Conservation (phyloP, 2,888 invertebrate genomes). For the Drosophila anceps region DNA sequence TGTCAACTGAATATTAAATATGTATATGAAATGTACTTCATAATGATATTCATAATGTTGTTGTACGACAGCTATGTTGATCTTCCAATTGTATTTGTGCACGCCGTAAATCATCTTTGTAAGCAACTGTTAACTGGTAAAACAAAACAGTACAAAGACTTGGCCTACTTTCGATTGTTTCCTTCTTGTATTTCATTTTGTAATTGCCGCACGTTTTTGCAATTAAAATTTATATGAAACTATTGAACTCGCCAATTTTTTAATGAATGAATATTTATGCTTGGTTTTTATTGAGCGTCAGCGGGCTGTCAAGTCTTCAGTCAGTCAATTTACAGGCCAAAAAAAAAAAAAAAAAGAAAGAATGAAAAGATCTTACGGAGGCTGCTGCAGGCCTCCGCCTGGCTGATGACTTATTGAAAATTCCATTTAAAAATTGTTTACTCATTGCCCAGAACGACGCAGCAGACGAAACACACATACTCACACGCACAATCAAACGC, state of each 20-base stretch:
- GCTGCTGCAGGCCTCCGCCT: slow-evolving; percentile 24
- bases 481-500: slow-evolving; percentile 3
- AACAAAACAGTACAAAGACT: slow-evolving; percentile 24
- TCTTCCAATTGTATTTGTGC: slow-evolving; percentile 27
- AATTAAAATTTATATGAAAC: slow-evolving; percentile 82
- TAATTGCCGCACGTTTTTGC: slow-evolving; percentile 75
- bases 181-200: slow-evolving; percentile 20
- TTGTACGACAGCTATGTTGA: slow-evolving; percentile 26
- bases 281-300: slow-evolving; percentile 41
- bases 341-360: neutral
- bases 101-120: slow-evolving; percentile 60
- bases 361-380: slow-evolving; percentile 30
- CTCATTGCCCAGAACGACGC: slow-evolving; percentile 73
- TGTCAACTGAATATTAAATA: slow-evolving; percentile 27
- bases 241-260: slow-evolving; percentile 71
- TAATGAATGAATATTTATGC: slow-evolving; percentile 67
- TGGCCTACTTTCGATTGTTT: slow-evolving; percentile 63
- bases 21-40: neutral
- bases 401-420: slow-evolving; percentile 81
- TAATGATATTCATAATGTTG: slow-evolving; percentile 13
- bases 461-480: slow-evolving; percentile 49
- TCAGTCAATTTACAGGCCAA: slow-evolving; percentile 49
- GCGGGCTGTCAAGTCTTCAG: slow-evolving; percentile 43
- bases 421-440: slow-evolving; percentile 80
- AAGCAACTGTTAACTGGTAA: slow-evolving; percentile 23